A percentile compares a stretch with the other conserved stretches of the same genome.
Evolutionary conservation across 2,797 vertebrate species (phyloP).

Genomic region (Strix occidentalis): DNA sequence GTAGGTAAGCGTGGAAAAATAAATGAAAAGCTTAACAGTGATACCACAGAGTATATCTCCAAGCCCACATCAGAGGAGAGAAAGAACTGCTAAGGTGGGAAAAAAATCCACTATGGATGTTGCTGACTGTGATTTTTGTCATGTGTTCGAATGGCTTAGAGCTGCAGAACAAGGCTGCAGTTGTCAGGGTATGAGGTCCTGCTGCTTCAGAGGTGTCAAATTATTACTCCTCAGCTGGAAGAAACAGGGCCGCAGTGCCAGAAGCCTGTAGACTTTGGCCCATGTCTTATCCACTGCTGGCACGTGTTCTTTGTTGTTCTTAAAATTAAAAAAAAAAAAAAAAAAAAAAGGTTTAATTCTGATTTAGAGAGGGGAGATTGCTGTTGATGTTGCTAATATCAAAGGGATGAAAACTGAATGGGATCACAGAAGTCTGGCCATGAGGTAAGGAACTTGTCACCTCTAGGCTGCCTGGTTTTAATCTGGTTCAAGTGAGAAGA

Average conservation of each 20-base stretch:
- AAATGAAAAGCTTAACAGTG: slow-evolving; percentile 83
- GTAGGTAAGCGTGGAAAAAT: slow-evolving; percentile 78
- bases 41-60: slow-evolving; percentile 83
- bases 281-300: slow-evolving; percentile 74
- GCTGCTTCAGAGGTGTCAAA: slow-evolving; percentile 86
- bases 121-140: slow-evolving; percentile 88
- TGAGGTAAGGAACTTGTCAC: not conserved
- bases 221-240: slow-evolving; percentile 89
- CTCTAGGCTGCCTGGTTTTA: not conserved
- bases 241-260: slow-evolving; percentile 73
- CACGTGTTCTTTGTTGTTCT: slow-evolving; percentile 41
- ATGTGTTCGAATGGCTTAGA: slow-evolving; percentile 78
- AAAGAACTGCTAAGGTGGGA: slow-evolving; percentile 78
- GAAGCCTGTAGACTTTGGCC: slow-evolving; percentile 83
- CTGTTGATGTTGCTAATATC: not conserved
- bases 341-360: not conserved
- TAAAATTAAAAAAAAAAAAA: not conserved
- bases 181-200: slow-evolving; percentile 81
- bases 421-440: not conserved
- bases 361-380: not conserved
- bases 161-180: slow-evolving; percentile 83
- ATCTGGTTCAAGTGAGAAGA: not conserved
- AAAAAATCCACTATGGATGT: slow-evolving; percentile 81
- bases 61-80: slow-evolving; percentile 82
- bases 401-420: not conserved